Percentiles rank a stretch among this genome's conserved stretches.
These are phyloP conservation scores for Bradypodion pumilum DNA, from an alignment of 2,797 vertebrate genomes.

Conservation along the genomic window DNA sequence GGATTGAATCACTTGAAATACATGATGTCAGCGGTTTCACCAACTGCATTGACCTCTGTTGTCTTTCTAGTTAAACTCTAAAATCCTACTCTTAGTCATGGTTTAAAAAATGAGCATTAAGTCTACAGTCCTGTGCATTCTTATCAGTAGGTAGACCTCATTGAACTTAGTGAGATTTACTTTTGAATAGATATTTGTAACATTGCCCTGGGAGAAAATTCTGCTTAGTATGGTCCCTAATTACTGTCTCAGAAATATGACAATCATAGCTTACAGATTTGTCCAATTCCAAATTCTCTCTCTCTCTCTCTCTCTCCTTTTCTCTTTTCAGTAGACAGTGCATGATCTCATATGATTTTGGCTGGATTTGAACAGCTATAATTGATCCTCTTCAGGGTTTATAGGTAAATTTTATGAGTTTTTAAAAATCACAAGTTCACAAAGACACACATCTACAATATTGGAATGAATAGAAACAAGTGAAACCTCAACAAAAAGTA, in stretches of 20 bases:
- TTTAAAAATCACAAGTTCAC: background rate
- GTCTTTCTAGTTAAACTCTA: background rate
- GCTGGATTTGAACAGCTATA: background rate
- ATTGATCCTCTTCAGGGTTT: background rate
- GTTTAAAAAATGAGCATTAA: background rate
- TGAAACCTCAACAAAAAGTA: background rate
- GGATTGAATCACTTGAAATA: background rate
- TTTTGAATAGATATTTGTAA: background rate
- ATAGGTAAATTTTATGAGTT: background rate
- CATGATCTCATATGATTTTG: background rate
- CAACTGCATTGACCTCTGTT: background rate
- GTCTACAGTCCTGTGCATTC: background rate
- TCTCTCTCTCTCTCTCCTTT: too few species aligned
- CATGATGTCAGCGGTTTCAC: background rate
- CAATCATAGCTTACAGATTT: background rate
- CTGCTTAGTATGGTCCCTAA: background rate
- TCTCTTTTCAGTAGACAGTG: background rate
- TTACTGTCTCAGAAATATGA: background rate
- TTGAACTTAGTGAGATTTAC: background rate
- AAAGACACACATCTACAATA: background rate
- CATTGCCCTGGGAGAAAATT: background rate
- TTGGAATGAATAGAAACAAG: background rate
- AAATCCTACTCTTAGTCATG: background rate
- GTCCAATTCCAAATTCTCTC: background rate
- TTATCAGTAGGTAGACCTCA: background rate